Conservation (phyloP, 2,113 vertebrate genomes). For the Potamarius usumacintae region DNA sequence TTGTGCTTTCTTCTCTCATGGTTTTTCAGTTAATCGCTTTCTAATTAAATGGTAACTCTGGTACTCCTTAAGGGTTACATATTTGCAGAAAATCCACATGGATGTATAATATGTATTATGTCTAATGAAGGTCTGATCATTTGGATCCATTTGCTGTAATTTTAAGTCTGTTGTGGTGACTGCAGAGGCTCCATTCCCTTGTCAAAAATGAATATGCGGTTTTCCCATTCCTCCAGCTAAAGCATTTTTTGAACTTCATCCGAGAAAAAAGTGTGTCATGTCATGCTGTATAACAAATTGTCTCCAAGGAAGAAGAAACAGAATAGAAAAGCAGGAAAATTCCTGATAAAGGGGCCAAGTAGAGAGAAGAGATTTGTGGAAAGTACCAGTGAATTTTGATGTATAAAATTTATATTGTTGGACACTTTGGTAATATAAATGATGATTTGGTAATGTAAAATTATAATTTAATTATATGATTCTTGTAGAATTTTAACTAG, state of each 20-base stretch:
- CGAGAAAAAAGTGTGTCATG: constrained; percentile 33
- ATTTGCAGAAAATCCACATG: constrained; percentile 37
- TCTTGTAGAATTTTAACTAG: constrained; percentile 19
- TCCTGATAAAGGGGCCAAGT: background rate
- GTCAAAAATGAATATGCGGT: constrained; percentile 31
- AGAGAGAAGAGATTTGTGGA: background rate
- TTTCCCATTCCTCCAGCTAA: constrained; percentile 25
- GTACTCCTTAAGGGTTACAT: constrained; percentile 41
- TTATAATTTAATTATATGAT: background rate
- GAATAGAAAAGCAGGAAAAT: background rate
- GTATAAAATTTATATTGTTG: constrained; percentile 26
- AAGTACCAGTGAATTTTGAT: background rate
- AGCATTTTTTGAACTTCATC: background rate
- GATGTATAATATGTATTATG: constrained; percentile 49
- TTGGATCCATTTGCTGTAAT: constrained; percentile 45
- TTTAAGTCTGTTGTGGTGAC: constrained; percentile 33
- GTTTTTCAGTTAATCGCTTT: constrained; percentile 58
- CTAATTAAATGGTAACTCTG: constrained; percentile 63
- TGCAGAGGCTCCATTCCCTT: constrained; percentile 14
- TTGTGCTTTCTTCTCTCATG: constrained; percentile 50
- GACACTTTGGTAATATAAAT: constrained; percentile 5
- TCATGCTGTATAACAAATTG: constrained; percentile 11
- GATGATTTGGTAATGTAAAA: background rate
- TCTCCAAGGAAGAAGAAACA: constrained; percentile 1
- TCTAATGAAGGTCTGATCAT: constrained; percentile 57